Percentiles rank a stretch among this genome's conserved stretches.
phyloP scores from a whole-genome alignment of 2,797 vertebrate species.

The Ctenopoma multispine region DNA sequence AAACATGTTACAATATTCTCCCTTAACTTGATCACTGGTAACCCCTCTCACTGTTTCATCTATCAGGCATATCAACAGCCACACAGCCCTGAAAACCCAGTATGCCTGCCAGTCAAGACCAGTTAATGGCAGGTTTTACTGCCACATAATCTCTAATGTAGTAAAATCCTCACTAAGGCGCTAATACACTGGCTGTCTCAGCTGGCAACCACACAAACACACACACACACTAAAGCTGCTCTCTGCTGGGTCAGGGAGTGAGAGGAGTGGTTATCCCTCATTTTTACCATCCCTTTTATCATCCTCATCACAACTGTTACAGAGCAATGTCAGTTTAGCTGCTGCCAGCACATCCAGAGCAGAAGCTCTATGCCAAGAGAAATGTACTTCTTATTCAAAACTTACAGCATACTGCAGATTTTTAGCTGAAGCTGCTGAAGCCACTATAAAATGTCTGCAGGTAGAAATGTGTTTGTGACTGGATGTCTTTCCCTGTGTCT shows the following conservation, averaged over 20 bases:
- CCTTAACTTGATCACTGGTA: background rate
- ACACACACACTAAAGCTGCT: conserved; percentile 32
- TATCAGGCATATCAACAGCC: background rate
- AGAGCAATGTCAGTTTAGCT: background rate
- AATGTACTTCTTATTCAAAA: background rate
- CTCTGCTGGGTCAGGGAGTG: conserved; percentile 49
- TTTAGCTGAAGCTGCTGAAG: too few species aligned
- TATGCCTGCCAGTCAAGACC: conserved; percentile 19
- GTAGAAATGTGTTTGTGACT: too few species aligned
- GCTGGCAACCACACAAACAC: conserved; percentile 11
- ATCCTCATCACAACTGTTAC: conserved; percentile 8
- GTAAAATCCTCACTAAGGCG: conserved; percentile 46
- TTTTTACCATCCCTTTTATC: conserved; percentile 22
- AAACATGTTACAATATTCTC: background rate
- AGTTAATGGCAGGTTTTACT: conserved; percentile 53
- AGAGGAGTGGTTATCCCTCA: conserved; percentile 47
- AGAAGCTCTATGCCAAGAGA: background rate
- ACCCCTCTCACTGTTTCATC: background rate
- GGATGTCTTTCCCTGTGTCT: too few species aligned
- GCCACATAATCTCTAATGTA: conserved; percentile 49
- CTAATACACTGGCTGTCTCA: conserved; percentile 17
- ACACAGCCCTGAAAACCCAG: conserved; percentile 12
- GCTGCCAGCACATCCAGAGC: background rate
- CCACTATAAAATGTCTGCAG: too few species aligned
- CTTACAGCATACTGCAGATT: background rate